phyloP scores from a whole-genome alignment of 1,140 invertebrate genomes.

The Drusus annulatus region DNA sequence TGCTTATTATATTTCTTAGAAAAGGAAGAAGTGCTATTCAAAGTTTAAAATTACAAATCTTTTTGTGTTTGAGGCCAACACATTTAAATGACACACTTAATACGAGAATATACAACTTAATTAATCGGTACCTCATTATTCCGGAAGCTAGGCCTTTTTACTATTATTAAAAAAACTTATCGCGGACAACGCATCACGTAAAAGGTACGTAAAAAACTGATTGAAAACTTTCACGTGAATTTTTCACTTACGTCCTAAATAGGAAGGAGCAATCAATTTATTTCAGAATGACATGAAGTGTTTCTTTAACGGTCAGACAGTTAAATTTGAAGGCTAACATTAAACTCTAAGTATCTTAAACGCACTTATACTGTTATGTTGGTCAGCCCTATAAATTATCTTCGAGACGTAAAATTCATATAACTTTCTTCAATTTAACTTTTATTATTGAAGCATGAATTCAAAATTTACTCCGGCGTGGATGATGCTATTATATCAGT shows the following conservation, averaged over 20 bases:
- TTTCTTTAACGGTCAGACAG: not conserved
- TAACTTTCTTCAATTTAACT: not conserved
- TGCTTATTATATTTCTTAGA: no score
- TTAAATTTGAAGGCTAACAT: not conserved
- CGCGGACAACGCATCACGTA: not conserved
- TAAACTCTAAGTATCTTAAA: not conserved
- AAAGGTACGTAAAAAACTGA: not conserved
- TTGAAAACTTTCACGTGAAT: slow-evolving; percentile 11
- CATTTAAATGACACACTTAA: no score
- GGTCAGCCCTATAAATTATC: slow-evolving; percentile 10
- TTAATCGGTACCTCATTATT: no score
- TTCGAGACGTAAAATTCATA: not conserved
- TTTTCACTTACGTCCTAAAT: not conserved
- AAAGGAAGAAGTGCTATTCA: no score
- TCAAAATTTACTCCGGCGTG: no score
- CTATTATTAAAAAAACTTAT: no score
- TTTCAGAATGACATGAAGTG: not conserved
- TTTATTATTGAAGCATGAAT: no score
- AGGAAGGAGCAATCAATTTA: not conserved
- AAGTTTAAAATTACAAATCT: no score
- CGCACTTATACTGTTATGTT: not conserved
- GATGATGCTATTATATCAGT: no score
- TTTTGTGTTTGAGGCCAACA: no score
- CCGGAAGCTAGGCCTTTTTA: not conserved
- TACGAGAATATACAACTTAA: no score